Percentiles rank a stretch among this genome's conserved stretches.
phyloP scores from a whole-genome alignment of 1,140 invertebrate genomes.

The Drosophila obscura region DNA sequence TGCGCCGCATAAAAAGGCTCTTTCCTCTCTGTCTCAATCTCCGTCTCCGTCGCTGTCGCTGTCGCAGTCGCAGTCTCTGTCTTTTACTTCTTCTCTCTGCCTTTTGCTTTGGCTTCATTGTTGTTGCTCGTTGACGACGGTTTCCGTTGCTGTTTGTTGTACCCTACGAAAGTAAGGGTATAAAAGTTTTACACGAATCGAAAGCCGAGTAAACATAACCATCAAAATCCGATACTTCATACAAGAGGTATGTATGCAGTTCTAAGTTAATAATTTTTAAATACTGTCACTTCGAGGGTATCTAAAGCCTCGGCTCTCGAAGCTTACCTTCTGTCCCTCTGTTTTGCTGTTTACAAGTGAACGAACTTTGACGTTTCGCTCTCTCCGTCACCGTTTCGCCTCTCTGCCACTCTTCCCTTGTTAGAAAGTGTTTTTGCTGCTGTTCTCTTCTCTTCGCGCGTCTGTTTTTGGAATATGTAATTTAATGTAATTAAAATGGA shows the following conservation, averaged over 20 bases:
- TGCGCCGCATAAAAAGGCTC: slow-evolving; percentile 67
- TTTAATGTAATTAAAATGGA: slow-evolving; percentile 71
- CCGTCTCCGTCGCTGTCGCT: background rate
- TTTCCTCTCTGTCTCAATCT: slow-evolving; percentile 17
- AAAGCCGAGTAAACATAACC: too few relatives aligned
- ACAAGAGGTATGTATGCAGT: background rate
- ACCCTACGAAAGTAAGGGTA: too few relatives aligned
- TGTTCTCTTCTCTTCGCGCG: slow-evolving; percentile 43
- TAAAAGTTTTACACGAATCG: too few relatives aligned
- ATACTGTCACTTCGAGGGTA: slow-evolving; percentile 8
- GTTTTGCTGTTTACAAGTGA: slow-evolving; percentile 79
- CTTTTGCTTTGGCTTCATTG: slow-evolving; percentile 42
- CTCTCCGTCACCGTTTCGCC: slow-evolving; percentile 6
- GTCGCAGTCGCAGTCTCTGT: background rate
- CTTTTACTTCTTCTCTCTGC: background rate
- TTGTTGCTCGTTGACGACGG: slow-evolving; percentile 56
- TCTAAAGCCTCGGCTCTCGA: too few relatives aligned
- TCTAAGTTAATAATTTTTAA: too few relatives aligned
- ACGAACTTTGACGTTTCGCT: slow-evolving; percentile 71
- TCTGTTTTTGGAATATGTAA: slow-evolving; percentile 63
- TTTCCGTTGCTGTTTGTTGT: slow-evolving; percentile 42
- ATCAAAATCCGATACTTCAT: too few relatives aligned
- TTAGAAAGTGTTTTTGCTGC: slow-evolving; percentile 68
- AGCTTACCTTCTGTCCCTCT: slow-evolving; percentile 37
- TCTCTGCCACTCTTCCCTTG: background rate